phyloP scores from a whole-genome alignment of 2,888 invertebrate species.

The Hydroisotoma schaefferi region DNA sequence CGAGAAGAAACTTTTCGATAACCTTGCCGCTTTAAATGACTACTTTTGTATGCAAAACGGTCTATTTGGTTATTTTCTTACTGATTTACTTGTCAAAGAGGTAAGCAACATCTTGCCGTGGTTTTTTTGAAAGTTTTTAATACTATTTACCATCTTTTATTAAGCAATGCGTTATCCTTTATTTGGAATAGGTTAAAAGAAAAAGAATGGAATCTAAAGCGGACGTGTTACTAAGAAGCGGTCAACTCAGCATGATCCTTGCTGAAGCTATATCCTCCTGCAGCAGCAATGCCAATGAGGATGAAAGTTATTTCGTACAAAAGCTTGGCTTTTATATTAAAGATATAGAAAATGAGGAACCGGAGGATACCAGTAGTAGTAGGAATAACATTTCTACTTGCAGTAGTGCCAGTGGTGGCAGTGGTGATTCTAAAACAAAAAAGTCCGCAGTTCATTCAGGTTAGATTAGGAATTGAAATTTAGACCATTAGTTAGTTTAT shows the following conservation, averaged over 20 bases:
- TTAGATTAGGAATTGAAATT: background rate
- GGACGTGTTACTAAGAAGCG: conserved; percentile 25
- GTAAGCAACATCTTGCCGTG: no score
- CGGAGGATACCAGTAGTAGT: background rate
- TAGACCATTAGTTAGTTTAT: background rate
- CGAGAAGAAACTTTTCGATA: conserved; percentile 40
- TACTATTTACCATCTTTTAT: background rate
- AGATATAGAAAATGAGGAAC: background rate
- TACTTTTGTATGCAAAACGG: conserved; percentile 46
- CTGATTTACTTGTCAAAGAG: conserved; percentile 31
- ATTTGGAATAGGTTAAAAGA: conserved; percentile 26
- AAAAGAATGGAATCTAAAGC: conserved; percentile 14
- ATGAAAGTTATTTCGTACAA: conserved; percentile 20
- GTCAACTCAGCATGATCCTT: conserved; percentile 31
- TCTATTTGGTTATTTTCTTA: conserved; percentile 40
- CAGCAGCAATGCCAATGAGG: conserved; percentile 11
- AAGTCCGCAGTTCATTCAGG: background rate
- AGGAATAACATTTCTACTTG: no score
- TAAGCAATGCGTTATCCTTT: background rate
- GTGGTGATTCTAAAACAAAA: no score
- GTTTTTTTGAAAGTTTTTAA: background rate
- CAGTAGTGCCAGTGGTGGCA: background rate
- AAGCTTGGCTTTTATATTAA: conserved; percentile 24
- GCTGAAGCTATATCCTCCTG: conserved; percentile 37
- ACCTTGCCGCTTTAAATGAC: conserved; percentile 39